phyloP scores from a whole-genome alignment of 2,113 vertebrate genomes.

The Bagarius yarrelli region DNA sequence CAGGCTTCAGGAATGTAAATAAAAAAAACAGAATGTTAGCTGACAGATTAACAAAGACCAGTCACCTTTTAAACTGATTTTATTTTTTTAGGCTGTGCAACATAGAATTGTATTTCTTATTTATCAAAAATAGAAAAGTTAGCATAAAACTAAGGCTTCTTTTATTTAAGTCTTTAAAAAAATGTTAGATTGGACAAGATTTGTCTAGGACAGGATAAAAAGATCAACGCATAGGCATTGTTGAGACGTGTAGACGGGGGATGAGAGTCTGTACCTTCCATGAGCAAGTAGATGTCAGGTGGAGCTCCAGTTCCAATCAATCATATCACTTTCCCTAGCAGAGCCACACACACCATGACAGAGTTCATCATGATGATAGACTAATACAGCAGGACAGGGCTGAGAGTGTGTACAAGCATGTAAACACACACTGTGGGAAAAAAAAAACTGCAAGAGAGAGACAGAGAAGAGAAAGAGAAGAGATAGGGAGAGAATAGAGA shows the following conservation, averaged over 20 bases:
- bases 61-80: background rate
- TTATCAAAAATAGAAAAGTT: no score
- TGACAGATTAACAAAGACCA: background rate
- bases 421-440: conserved; percentile 43
- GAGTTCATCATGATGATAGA: conserved; percentile 71
- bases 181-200: no score
- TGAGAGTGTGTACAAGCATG: conserved; percentile 55
- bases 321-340: conserved; percentile 72
- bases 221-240: background rate
- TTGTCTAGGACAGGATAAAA: background rate
- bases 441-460: conserved; percentile 6
- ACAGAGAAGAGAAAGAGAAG: no score
- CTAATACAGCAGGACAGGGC: conserved; percentile 73
- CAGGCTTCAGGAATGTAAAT: background rate
- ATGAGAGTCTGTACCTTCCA: conserved; percentile 4
- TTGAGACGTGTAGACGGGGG: background rate
- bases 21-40: background rate
- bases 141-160: no score
- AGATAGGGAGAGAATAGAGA: no score
- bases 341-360: conserved; percentile 64
- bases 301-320: conserved; percentile 67
- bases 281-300: conserved; percentile 52
- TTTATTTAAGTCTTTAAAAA: no score
- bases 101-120: no score
- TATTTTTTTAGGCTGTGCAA: background rate